Evolutionary conservation across 2,888 invertebrate genomes (phyloP).

Genomic region (Gortyna flavago): DNA sequence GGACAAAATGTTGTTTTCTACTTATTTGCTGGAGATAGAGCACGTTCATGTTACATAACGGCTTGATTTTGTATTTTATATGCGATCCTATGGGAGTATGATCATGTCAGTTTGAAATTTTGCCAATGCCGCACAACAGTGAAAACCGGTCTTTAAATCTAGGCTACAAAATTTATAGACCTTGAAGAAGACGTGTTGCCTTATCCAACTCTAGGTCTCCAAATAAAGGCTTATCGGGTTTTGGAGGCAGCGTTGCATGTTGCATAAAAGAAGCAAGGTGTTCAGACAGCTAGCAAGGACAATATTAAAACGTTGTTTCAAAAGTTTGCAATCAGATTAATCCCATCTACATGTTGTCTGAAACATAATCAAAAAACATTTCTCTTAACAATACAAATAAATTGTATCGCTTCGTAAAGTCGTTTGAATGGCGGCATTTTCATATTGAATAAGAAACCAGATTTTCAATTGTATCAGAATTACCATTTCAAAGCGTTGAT

Average conservation of each 20-base stretch:
- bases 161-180: conserved; percentile 11
- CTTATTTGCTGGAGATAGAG: conserved; percentile 42
- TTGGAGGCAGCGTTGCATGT: conserved; percentile 17
- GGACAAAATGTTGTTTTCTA: conserved; percentile 37
- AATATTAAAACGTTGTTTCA: not conserved
- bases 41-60: conserved; percentile 37
- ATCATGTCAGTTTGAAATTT: conserved; percentile 34
- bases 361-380: conserved; percentile 6
- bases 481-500: conserved; percentile 61
- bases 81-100: not conserved
- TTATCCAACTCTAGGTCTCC: conserved; percentile 29
- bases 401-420: conserved; percentile 46
- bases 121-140: conserved; percentile 12
- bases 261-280: conserved; percentile 34
- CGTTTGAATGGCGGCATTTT: conserved; percentile 27
- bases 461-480: conserved; percentile 51
- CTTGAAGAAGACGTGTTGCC: conserved; percentile 37
- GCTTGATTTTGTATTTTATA: conserved; percentile 22
- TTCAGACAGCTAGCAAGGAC: not conserved
- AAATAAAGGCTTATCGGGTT: conserved; percentile 21
- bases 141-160: conserved; percentile 5
- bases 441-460: conserved; percentile 48
- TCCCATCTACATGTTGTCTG: not conserved
- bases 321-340: not conserved
- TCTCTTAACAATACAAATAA: conserved; percentile 42